These are phyloP conservation scores for Peribatodes rhomboidaria DNA, from an alignment of 2,888 invertebrate species.

Conservation along the genomic window DNA sequence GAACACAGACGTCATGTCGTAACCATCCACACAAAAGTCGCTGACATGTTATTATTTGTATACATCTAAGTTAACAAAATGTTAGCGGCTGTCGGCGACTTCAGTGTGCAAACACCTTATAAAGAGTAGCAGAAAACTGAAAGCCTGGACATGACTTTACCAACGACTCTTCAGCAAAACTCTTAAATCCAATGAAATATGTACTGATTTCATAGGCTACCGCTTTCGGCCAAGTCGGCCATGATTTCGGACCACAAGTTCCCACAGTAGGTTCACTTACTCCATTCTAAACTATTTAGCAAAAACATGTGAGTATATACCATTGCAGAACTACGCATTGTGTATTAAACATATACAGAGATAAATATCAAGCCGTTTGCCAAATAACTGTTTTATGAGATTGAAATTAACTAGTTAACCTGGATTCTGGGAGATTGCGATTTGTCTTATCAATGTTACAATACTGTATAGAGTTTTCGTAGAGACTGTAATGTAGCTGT, in stretches of 20 bases:
- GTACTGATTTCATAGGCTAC: background rate
- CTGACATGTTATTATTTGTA: too few species aligned
- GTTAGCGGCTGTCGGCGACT: too few species aligned
- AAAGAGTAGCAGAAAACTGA: too few species aligned
- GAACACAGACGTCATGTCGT: too few species aligned
- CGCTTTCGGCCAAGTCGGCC: background rate
- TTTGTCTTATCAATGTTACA: constrained; percentile 19
- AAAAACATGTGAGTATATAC: constrained; percentile 31
- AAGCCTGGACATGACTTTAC: too few species aligned
- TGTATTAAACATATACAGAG: constrained; percentile 8
- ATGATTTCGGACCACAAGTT: constrained; percentile 2
- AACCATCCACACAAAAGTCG: too few species aligned
- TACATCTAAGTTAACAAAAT: too few species aligned
- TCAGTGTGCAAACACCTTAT: too few species aligned
- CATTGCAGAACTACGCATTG: constrained; percentile 36
- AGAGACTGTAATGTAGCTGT: constrained; percentile 11
- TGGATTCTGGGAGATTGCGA: constrained; percentile 22
- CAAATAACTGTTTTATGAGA: constrained; percentile 32
- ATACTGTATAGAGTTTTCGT: constrained; percentile 4
- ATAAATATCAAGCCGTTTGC: constrained; percentile 25
- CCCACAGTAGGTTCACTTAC: constrained; percentile 26
- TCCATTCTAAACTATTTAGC: constrained; percentile 17
- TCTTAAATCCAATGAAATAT: background rate
- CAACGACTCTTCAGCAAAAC: too few species aligned
- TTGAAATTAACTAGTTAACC: constrained; percentile 34